Conservation (phyloP, 2,797 vertebrate species). For the Antrozous pallidus region DNA sequence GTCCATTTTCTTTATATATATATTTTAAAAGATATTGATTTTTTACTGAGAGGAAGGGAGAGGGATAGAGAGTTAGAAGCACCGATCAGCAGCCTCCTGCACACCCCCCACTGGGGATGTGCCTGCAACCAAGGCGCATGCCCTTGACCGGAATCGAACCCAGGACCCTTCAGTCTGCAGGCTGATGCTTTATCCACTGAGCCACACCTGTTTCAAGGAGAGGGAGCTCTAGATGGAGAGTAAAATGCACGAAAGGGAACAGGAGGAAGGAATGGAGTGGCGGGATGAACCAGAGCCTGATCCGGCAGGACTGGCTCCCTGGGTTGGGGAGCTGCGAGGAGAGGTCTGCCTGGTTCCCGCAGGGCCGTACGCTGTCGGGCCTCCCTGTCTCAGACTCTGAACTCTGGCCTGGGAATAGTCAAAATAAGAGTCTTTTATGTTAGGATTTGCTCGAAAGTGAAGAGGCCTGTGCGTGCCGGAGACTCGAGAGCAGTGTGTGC, state of each 20-base stretch:
- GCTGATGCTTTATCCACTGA: too few relatives aligned
- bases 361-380: accelerated
- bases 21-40: too few relatives aligned
- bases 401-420: background rate
- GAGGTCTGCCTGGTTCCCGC: background rate
- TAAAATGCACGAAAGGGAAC: background rate
- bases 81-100: too few relatives aligned
- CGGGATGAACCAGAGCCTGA: background rate
- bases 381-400: background rate
- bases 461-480: background rate
- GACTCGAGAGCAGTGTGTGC: background rate
- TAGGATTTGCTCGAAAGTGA: background rate
- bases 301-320: background rate
- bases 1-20: background rate
- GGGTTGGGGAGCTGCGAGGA: background rate
- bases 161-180: too few relatives aligned
- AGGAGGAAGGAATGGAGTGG: background rate
- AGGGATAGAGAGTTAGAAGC: too few relatives aligned
- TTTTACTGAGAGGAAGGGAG: too few relatives aligned
- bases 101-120: too few relatives aligned
- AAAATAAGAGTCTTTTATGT: background rate
- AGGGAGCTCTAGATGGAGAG: too few relatives aligned
- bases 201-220: too few relatives aligned
- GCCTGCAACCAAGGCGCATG: too few relatives aligned
- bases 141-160: too few relatives aligned